These are phyloP conservation scores for Noturus placidus DNA, from an alignment of 2,113 vertebrate species.

Conservation along the genomic window DNA sequence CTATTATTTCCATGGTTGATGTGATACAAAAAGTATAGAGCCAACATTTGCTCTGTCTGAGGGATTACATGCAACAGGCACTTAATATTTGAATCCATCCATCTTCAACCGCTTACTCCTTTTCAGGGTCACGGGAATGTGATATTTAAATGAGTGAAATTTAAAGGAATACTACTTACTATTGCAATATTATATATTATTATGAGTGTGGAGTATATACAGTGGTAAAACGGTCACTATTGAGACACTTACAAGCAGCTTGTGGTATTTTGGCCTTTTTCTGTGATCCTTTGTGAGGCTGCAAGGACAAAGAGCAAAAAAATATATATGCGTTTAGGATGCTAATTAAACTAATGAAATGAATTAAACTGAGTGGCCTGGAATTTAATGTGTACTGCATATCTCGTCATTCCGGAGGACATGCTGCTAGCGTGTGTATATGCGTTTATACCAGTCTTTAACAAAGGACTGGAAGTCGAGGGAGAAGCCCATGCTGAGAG, in stretches of 20 bases:
- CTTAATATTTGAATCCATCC: background rate
- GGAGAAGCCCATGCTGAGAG: slow-evolving; percentile 89
- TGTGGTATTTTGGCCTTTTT: slow-evolving; percentile 98
- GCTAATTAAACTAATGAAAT: too few species aligned
- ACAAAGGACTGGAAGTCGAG: slow-evolving; percentile 95
- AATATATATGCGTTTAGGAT: background rate
- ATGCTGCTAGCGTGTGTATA: background rate
- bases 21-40: background rate
- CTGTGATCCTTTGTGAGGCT: slow-evolving; percentile 99
- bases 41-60: background rate
- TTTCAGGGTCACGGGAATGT: too few species aligned
- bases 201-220: background rate
- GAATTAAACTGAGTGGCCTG: background rate
- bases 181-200: background rate
- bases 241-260: slow-evolving; percentile 83
- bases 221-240: background rate
- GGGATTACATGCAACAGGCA: background rate
- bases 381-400: background rate
- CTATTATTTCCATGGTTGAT: background rate
- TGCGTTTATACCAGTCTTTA: slow-evolving; percentile 85
- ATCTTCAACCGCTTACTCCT: too few species aligned
- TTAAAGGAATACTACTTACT: background rate
- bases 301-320: slow-evolving; percentile 23
- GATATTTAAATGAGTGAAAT: background rate
- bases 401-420: background rate